A percentile compares a stretch with the other conserved stretches of the same genome.
These are phyloP conservation scores for Cephus pygmeus DNA, from an alignment of 2,888 invertebrate genomes.

Conservation along the genomic window DNA sequence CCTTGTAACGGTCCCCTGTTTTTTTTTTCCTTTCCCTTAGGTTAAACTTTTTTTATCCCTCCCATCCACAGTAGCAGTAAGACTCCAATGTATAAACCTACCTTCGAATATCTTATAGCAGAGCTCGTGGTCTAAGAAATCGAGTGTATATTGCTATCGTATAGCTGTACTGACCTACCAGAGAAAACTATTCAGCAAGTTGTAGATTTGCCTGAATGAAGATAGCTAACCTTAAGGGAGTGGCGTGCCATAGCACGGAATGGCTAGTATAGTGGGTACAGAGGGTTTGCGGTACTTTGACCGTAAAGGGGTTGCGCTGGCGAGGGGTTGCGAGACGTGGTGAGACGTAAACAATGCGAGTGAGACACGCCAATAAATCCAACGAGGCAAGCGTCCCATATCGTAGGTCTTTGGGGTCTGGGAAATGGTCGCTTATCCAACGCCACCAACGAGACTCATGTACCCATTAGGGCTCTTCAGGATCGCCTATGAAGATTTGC, in stretches of 20 bases:
- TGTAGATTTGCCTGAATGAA: not conserved
- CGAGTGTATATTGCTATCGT: not conserved
- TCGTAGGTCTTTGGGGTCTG: slow-evolving; percentile 40
- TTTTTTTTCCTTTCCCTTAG: not conserved
- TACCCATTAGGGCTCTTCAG: not conserved
- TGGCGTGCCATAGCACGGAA: not conserved
- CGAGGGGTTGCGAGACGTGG: slow-evolving; percentile 36
- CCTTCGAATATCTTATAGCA: not conserved
- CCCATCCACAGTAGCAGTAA: not conserved
- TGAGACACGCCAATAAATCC: slow-evolving; percentile 47
- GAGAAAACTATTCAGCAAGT: not conserved
- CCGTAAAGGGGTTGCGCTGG: slow-evolving; percentile 5
- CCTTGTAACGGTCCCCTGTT: not conserved
- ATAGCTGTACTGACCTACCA: not conserved
- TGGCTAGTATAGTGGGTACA: slow-evolving; percentile 15
- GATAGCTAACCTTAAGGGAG: not conserved
- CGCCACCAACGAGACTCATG: not conserved
- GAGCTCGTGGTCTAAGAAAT: not conserved
- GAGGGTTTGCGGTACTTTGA: slow-evolving; percentile 36
- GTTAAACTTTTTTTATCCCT: not conserved
- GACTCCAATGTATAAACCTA: not conserved
- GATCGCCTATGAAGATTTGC: not conserved
- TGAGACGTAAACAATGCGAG: slow-evolving; percentile 45
- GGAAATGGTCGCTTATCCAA: slow-evolving; percentile 37
- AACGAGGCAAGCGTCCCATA: slow-evolving; percentile 17